Evolutionary conservation across 2,797 vertebrate genomes (phyloP).

Genomic region (Eleutherodactylus coqui): DNA sequence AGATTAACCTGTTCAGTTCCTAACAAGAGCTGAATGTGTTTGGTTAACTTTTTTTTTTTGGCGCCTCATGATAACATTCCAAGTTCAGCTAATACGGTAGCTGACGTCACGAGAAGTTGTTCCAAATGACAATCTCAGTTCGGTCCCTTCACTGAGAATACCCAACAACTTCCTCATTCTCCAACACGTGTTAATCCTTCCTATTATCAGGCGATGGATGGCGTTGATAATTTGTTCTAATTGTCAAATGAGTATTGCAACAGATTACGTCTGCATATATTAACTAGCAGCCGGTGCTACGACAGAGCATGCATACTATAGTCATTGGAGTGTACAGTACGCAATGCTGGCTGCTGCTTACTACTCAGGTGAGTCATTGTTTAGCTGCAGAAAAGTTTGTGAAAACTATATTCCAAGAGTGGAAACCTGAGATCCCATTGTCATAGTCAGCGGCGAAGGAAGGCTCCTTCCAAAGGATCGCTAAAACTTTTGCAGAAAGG

Average conservation of each 20-base stretch:
- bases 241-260: not conserved
- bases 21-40: not conserved
- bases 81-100: not conserved
- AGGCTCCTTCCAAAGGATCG: conserved; percentile 60
- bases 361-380: conserved; percentile 48
- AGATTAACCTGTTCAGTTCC: conserved; percentile 39
- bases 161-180: not conserved
- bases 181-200: not conserved
- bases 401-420: conserved; percentile 21
- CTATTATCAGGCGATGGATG: not conserved
- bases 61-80: not conserved
- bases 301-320: not conserved
- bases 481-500: conserved; percentile 65
- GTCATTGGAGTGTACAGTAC: not conserved
- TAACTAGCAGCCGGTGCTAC: not conserved
- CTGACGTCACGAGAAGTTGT: not conserved
- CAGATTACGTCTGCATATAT: not conserved
- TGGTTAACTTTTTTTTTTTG: not conserved
- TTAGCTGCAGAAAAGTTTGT: conserved; percentile 35
- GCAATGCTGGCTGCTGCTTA: not conserved
- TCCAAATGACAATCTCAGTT: not conserved
- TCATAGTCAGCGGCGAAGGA: conserved; percentile 48
- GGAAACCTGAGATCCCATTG: conserved; percentile 51
- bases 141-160: not conserved
- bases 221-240: not conserved